phyloP scores from a whole-genome alignment of 1,140 invertebrate species.

The Hermatobates lingyangjiaoensis region DNA sequence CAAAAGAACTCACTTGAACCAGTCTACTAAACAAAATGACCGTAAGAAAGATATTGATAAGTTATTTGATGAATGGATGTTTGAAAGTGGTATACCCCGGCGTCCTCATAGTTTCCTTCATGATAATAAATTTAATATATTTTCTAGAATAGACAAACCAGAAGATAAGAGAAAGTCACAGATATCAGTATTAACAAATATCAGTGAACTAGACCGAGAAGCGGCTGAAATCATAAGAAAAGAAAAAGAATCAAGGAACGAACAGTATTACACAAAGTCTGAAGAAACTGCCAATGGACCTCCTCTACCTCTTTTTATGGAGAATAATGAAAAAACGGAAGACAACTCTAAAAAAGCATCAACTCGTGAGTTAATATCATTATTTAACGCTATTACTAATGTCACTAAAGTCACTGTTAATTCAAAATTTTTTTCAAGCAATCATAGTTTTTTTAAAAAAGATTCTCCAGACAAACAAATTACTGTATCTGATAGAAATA shows the following conservation, averaged over 20 bases:
- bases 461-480: too few species aligned
- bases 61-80: slow-evolving; percentile 15
- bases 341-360: slow-evolving; percentile 24
- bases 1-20: slow-evolving; percentile 27
- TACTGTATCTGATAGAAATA: too few species aligned
- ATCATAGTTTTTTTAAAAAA: background rate
- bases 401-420: slow-evolving; percentile 35
- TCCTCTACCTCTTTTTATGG: too few species aligned
- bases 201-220: slow-evolving; percentile 59
- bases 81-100: slow-evolving; percentile 18
- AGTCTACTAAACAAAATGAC: slow-evolving; percentile 15
- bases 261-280: slow-evolving; percentile 20
- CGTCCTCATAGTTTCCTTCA: slow-evolving; percentile 5
- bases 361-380: slow-evolving; percentile 35
- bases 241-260: slow-evolving; percentile 26
- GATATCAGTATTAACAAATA: slow-evolving; percentile 48
- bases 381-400: slow-evolving; percentile 40
- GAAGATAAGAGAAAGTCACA: slow-evolving; percentile 35
- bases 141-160: slow-evolving; percentile 19
- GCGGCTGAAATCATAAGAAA: slow-evolving; percentile 50
- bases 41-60: slow-evolving; percentile 13
- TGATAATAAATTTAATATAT: slow-evolving; percentile 20
- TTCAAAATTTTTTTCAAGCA: slow-evolving; percentile 25
- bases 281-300: slow-evolving; percentile 22
- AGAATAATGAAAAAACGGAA: slow-evolving; percentile 16